Evolutionary conservation across 2,888 invertebrate genomes (phyloP).

Genomic region (Antitype chi): DNA sequence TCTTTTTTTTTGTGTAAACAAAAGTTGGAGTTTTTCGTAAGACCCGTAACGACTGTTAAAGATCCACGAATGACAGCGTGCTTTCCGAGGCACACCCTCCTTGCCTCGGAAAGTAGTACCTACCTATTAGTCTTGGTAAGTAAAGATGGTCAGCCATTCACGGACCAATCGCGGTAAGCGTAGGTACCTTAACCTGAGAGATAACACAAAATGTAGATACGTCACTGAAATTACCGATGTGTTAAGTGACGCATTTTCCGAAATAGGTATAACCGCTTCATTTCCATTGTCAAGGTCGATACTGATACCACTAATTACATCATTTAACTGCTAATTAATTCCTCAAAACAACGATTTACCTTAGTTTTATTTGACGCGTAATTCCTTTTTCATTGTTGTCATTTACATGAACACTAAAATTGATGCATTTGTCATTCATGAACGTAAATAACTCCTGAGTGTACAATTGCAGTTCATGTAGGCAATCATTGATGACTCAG

Average conservation of each 20-base stretch:
- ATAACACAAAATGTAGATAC: too few species aligned
- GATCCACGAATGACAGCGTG: too few species aligned
- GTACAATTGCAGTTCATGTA: constrained; percentile 15
- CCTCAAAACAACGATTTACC: constrained; percentile 15
- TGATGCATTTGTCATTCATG: constrained; percentile 46
- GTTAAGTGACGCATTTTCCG: background rate
- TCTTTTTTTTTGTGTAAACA: too few species aligned
- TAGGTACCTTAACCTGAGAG: too few species aligned
- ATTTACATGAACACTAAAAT: constrained; percentile 22
- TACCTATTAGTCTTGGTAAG: too few species aligned
- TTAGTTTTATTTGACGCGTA: background rate
- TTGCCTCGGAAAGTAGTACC: too few species aligned
- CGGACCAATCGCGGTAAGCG: too few species aligned
- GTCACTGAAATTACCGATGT: too few species aligned
- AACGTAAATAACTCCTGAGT: constrained; percentile 31
- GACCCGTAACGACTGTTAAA: too few species aligned
- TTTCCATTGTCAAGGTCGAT: constrained; percentile 34
- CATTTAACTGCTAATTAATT: constrained; percentile 45
- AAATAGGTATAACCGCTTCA: constrained; percentile 1
- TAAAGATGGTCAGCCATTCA: too few species aligned
- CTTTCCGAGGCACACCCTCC: too few species aligned
- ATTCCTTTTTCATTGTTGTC: constrained; percentile 15
- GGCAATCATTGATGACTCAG: constrained; percentile 39
- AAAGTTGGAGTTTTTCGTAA: too few species aligned
- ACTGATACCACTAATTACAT: constrained; percentile 24